phyloP scores from a whole-genome alignment of 2,113 vertebrate genomes.

The Toxotes jaculatrix region DNA sequence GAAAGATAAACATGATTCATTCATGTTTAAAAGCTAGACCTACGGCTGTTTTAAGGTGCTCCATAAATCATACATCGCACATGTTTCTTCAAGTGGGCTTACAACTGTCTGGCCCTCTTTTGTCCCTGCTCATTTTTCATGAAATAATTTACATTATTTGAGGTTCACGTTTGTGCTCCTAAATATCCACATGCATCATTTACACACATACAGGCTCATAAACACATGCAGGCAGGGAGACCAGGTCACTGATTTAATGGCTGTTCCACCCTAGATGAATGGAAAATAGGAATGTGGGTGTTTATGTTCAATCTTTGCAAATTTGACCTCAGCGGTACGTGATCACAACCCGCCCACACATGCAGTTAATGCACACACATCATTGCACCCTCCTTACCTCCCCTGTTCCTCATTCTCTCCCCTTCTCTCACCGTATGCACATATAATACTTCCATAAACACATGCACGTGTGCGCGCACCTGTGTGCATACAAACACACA shows the following conservation, averaged over 20 bases:
- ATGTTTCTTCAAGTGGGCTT: neutral
- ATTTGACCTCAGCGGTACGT: conserved; percentile 69
- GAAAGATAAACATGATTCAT: conserved; percentile 34
- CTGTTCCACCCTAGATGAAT: conserved; percentile 59
- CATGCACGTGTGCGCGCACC: neutral
- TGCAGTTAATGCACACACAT: conserved; percentile 18
- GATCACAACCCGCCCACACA: conserved; percentile 40
- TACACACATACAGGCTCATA: conserved; percentile 16
- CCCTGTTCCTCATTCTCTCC: neutral
- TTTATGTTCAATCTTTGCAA: conserved; percentile 68
- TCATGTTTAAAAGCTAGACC: conserved; percentile 30
- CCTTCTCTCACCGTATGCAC: neutral
- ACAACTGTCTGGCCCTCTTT: conserved; percentile 6
- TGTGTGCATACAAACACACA: conserved; percentile 5
- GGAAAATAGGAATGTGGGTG: conserved; percentile 46
- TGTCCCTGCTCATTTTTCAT: conserved; percentile 5
- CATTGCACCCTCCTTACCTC: conserved; percentile 18
- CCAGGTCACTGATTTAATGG: conserved; percentile 56
- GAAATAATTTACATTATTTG: conserved; percentile 37
- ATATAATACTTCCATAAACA: neutral
- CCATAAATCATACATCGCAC: conserved; percentile 20
- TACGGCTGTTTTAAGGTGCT: conserved; percentile 22
- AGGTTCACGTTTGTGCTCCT: conserved; percentile 16
- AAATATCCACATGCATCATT: conserved; percentile 37
- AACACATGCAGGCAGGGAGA: neutral